Percentiles rank a stretch among this genome's conserved stretches.
phyloP scores from a whole-genome alignment of 2,113 vertebrate genomes.

The Campylorhamphus procurvoides region DNA sequence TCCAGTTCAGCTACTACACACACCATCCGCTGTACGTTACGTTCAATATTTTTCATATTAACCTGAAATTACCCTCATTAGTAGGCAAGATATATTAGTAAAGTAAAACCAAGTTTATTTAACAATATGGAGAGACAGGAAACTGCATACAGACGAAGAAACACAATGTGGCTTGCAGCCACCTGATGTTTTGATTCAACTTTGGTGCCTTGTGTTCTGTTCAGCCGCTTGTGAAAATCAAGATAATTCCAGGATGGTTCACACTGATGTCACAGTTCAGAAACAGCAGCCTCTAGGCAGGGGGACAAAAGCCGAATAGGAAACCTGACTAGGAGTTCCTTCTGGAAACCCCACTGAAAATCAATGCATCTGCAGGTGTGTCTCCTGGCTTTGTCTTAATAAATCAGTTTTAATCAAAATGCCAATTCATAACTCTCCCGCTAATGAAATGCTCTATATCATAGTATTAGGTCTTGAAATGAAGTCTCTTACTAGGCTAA shows the following conservation, averaged over 20 bases:
- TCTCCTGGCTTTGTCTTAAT: not conserved
- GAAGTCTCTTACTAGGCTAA: not conserved
- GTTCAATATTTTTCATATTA: constrained; percentile 31
- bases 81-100: not conserved
- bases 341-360: not conserved
- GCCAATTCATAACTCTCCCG: not conserved
- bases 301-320: not conserved
- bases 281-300: not conserved
- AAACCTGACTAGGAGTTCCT: not conserved
- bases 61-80: constrained; percentile 29
- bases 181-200: not conserved
- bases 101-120: not conserved
- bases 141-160: not conserved
- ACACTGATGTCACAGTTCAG: not conserved
- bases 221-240: not conserved
- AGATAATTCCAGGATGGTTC: not conserved
- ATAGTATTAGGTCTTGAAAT: not conserved
- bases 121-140: not conserved
- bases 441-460: not conserved
- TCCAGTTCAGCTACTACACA: not conserved
- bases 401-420: constrained; percentile 28
- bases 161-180: not conserved
- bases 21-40: not conserved
- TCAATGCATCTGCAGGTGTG: not conserved
- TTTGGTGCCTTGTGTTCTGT: not conserved